Evolutionary conservation across 2,888 invertebrate genomes (phyloP), one percentile per base, ranked within the genome.

Genomic region (Disparrhopalites patrizii): DNA sequence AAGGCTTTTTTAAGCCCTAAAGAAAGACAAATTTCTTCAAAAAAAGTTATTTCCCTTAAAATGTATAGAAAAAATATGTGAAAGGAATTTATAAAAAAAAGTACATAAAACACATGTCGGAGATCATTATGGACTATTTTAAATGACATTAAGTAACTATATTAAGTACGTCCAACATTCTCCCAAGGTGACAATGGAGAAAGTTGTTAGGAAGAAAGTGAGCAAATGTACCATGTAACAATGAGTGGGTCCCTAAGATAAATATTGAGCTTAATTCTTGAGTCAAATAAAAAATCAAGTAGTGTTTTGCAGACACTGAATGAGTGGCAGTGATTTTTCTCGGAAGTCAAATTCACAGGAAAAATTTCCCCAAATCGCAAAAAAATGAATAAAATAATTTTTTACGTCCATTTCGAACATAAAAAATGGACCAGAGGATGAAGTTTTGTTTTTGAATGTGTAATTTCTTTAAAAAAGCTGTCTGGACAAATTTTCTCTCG

Each of bases 161-260:
- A n/a, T n/a, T n/a, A n/a, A n/a, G n/a, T n/a, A n/a, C n/a, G n/a
- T n/a, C n/a, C n/a, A n/a, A n/a, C n/a, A n/a, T n/a, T n/a, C n/a
- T n/a, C n/a, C n/a, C n/a, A n/a, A n/a, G n/a, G n/a, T n/a, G n/a
- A n/a, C n/a, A n/a, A n/a, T n/a, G n/a, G n/a, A n/a, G n/a, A n/a
- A n/a, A n/a, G n/a, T n/a, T n/a, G n/a, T n/a, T n/a, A n/a, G n/a
- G n/a, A n/a, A n/a, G n/a, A n/a, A n/a, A n/a, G 13, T 10, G 20
- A 43, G 43, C n/a, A 43, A 43, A 43, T 43, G 43, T 18, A 43
- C 43, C 15, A 43, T 7, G 36, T 36, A 18, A 43, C n/a, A 43
- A 43, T 43, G 20, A 43, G n/a, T 43, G n/a, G n/a, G 43, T n/a
- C 43, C n/a, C 43, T 18, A 43, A 43, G 18, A n/a, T 43, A 43